Percentiles rank a stretch among this genome's conserved stretches.
These are phyloP conservation scores for Drosophila anceps DNA, from an alignment of 2,888 invertebrate genomes.

Conservation along the genomic window DNA sequence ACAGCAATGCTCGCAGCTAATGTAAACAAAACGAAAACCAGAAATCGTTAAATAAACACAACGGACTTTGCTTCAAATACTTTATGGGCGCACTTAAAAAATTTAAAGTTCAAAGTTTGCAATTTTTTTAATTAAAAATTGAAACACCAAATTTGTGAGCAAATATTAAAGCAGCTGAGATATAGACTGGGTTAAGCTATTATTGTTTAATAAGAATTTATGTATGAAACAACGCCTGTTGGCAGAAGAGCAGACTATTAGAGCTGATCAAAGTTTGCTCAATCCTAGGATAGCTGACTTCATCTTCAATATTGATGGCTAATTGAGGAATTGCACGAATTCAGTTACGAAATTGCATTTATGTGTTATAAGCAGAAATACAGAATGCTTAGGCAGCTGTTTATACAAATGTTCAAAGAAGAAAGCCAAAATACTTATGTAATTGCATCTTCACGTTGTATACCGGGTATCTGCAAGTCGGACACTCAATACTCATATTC, in stretches of 20 bases:
- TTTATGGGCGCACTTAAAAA: conserved; percentile 9
- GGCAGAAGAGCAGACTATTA: no score
- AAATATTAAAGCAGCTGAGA: not conserved
- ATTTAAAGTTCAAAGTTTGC: not conserved
- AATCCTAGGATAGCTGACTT: no score
- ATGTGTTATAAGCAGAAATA: not conserved
- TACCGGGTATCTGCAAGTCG: not conserved
- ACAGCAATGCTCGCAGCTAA: not conserved
- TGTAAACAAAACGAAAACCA: not conserved
- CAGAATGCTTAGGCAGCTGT: not conserved
- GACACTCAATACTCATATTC: not conserved
- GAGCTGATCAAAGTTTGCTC: no score
- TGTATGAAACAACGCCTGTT: no score
- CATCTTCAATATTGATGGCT: no score
- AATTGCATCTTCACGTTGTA: not conserved
- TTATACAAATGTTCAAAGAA: not conserved
- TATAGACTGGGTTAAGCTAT: not conserved
- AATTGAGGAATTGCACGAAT: not conserved
- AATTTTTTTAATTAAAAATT: not conserved
- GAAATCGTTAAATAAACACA: conserved; percentile 8
- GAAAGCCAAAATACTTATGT: not conserved
- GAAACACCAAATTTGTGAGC: not conserved
- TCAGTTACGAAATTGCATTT: not conserved
- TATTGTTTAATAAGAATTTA: no score
- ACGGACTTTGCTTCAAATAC: not conserved